A percentile compares a stretch with the other conserved stretches of the same genome.
Conservation (phyloP, 2,113 vertebrate species). For the Osmerus mordax region DNA sequence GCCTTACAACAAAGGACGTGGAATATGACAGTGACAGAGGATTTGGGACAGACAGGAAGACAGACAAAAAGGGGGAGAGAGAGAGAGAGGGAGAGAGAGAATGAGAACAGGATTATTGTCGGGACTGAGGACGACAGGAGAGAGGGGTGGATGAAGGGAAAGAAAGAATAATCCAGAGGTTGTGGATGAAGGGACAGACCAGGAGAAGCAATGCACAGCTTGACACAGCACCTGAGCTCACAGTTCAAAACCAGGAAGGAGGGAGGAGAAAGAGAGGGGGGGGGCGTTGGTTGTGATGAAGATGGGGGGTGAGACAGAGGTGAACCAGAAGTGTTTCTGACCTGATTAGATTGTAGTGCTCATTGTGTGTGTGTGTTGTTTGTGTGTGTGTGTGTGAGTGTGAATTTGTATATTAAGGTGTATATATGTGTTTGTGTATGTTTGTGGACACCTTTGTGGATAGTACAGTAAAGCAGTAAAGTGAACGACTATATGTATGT, state of each 20-base stretch:
- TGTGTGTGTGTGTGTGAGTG: background rate
- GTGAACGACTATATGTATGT: background rate
- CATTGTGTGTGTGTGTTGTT: too few relatives aligned
- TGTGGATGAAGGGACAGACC: background rate
- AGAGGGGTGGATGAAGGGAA: background rate
- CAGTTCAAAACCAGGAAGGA: too few relatives aligned
- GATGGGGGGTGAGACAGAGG: too few relatives aligned
- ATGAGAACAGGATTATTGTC: constrained; percentile 36
- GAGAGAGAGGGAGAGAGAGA: constrained; percentile 30
- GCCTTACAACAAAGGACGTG: constrained; percentile 39
- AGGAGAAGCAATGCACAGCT: background rate
- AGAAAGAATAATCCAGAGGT: background rate
- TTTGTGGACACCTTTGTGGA: too few relatives aligned
- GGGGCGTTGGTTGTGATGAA: background rate
- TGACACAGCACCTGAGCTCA: too few relatives aligned
- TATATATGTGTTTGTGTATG: background rate
- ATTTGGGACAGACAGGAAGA: constrained; percentile 42
- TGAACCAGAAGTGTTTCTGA: too few relatives aligned
- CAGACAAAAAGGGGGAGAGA: constrained; percentile 11
- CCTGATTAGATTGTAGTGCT: too few relatives aligned
- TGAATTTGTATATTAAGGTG: too few relatives aligned
- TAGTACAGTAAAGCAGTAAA: too few relatives aligned
- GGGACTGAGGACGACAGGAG: background rate
- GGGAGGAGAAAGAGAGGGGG: background rate
- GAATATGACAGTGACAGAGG: constrained; percentile 35